A percentile compares a stretch with the other conserved stretches of the same genome.
phyloP scores from a whole-genome alignment of 2,113 vertebrate genomes.

The Sigmodon hispidus region DNA sequence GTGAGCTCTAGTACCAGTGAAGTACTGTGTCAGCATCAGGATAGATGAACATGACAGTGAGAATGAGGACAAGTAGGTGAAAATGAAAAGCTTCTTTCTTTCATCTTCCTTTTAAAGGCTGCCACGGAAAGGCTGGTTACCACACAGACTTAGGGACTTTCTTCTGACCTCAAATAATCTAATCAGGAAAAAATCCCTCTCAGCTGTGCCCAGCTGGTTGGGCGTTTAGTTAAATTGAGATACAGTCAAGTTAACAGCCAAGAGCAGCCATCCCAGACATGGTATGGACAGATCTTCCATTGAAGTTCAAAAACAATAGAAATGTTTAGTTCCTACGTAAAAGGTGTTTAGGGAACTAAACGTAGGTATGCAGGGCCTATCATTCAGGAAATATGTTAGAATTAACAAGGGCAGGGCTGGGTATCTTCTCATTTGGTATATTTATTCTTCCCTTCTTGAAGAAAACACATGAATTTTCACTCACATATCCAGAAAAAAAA shows the following conservation, averaged over 20 bases:
- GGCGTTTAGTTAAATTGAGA: not conserved
- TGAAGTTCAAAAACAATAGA: not conserved
- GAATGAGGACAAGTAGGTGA: not conserved
- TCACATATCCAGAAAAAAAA: not conserved
- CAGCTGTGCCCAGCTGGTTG: not conserved
- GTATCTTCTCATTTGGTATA: not conserved
- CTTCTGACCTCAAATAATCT: no score
- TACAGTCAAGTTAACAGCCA: not conserved
- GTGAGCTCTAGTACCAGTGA: not conserved
- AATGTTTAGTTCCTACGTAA: not conserved
- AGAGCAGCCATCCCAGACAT: not conserved
- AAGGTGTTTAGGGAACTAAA: not conserved
- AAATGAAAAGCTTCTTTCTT: not conserved
- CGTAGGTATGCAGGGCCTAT: not conserved
- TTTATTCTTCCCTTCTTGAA: not conserved
- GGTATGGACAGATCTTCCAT: not conserved
- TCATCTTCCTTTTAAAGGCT: not conserved
- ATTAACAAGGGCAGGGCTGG: fast-evolving
- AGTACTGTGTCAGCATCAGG: not conserved
- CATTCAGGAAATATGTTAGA: not conserved
- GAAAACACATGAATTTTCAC: not conserved
- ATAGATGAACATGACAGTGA: not conserved
- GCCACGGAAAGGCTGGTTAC: not conserved
- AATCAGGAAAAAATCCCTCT: not conserved
- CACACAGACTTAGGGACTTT: not conserved